A percentile compares a stretch with the other conserved stretches of the same genome.
Conservation (phyloP, 1,140 invertebrate genomes). For the Parasteatoda tepidariorum region DNA sequence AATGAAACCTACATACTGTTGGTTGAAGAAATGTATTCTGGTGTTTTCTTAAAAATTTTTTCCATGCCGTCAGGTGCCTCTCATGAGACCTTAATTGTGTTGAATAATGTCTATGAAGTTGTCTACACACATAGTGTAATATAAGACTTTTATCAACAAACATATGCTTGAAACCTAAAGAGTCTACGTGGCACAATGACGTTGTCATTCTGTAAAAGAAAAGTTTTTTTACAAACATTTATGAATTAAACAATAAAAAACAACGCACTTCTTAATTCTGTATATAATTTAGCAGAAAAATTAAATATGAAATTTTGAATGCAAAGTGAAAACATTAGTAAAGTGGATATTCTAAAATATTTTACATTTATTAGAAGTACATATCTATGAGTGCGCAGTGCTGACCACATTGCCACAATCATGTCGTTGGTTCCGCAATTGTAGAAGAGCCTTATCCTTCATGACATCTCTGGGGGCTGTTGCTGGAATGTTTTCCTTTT, state of each 20-base stretch:
- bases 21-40: slow-evolving; percentile 7
- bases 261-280: background rate
- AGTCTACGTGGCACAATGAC: slow-evolving; percentile 70
- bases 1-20: slow-evolving; percentile 28
- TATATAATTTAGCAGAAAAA: too few relatives aligned
- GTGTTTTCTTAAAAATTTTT: slow-evolving; percentile 43
- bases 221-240: too few relatives aligned
- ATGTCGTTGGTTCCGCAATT: too few relatives aligned
- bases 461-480: too few relatives aligned
- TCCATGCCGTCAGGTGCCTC: slow-evolving; percentile 66
- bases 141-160: slow-evolving; percentile 68
- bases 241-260: background rate
- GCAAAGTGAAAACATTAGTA: too few relatives aligned
- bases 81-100: slow-evolving; percentile 67
- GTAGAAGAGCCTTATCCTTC: too few relatives aligned
- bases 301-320: too few relatives aligned
- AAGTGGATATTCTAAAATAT: too few relatives aligned
- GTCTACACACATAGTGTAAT: slow-evolving; percentile 72
- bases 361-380: too few relatives aligned
- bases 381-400: too few relatives aligned
- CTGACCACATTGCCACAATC: too few relatives aligned
- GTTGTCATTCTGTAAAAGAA: slow-evolving; percentile 41
- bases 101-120: slow-evolving; percentile 69
- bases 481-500: too few relatives aligned
- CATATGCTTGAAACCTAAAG: slow-evolving; percentile 71